phyloP scores from a whole-genome alignment of 2,113 vertebrate genomes.

The Actinemys pallida region DNA sequence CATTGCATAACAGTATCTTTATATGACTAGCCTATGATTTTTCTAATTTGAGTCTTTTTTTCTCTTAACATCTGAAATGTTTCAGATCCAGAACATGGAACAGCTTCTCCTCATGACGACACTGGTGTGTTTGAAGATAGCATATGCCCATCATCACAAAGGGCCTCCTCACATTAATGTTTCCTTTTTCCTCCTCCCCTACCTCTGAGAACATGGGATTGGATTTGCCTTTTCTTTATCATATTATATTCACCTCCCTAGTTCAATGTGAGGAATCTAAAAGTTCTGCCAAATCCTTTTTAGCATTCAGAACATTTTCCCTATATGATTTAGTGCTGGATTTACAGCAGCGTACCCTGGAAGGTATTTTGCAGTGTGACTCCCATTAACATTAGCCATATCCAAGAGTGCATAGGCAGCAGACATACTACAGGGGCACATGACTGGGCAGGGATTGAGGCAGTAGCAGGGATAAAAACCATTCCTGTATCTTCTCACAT shows the following conservation, averaged over 20 bases:
- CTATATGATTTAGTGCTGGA: neutral
- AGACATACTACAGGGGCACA: neutral
- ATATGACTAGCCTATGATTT: constrained; percentile 21
- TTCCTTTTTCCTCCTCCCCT: neutral
- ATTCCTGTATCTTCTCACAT: neutral
- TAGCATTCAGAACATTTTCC: neutral
- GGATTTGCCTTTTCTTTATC: neutral
- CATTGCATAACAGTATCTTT: neutral
- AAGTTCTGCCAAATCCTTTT: neutral
- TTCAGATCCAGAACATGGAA: constrained; percentile 27
- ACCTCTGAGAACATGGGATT: neutral
- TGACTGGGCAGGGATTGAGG: constrained; percentile 2
- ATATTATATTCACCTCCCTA: accelerated
- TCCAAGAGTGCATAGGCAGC: neutral
- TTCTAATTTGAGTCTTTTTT: constrained; percentile 53
- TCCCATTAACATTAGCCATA: neutral
- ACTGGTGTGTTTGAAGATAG: neutral
- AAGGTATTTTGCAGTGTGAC: constrained; percentile 6
- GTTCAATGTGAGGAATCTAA: neutral
- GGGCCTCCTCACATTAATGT: neutral
- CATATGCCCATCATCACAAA: neutral
- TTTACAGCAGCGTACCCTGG: neutral
- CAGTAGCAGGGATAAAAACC: neutral
- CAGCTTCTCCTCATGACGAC: neutral
- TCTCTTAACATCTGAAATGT: neutral